Conservation (phyloP, 2,797 vertebrate genomes). For the Natrix natrix region DNA sequence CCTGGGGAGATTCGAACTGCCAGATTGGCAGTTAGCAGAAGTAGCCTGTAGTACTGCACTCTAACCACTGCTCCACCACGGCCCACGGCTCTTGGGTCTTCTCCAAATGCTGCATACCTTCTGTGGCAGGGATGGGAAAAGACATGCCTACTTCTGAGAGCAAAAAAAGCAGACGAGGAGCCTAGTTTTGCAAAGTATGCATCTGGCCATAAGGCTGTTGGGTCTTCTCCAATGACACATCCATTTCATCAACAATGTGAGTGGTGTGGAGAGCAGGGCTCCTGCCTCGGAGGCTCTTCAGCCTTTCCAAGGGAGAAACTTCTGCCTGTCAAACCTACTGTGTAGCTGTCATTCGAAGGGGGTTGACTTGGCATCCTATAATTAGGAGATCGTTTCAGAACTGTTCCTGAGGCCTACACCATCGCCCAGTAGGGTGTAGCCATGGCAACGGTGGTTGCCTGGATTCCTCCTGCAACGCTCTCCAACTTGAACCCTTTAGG, state of each 20-base stretch:
- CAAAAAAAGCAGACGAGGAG: not conserved
- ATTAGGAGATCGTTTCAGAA: constrained; percentile 67
- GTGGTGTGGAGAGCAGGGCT: not conserved
- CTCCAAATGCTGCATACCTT: not conserved
- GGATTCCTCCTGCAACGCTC: constrained; percentile 59
- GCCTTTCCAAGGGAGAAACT: not conserved
- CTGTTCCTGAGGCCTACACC: constrained; percentile 63
- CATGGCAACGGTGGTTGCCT: constrained; percentile 73
- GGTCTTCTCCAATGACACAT: no score
- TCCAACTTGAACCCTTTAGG: constrained; percentile 50
- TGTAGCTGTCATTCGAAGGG: constrained; percentile 63
- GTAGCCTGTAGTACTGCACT: no score
- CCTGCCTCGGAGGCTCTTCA: not conserved
- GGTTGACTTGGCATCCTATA: constrained; percentile 73
- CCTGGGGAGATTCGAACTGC: no score
- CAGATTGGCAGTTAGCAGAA: no score
- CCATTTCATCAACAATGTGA: not conserved
- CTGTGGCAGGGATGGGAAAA: not conserved
- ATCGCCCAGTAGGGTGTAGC: constrained; percentile 70
- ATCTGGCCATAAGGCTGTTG: not conserved
- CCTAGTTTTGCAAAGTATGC: not conserved
- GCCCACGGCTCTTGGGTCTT: not conserved
- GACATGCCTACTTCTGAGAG: no score
- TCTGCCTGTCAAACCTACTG: constrained; percentile 7
- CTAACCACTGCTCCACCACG: no score